Conservation (phyloP, 2,113 vertebrate genomes). For the Carlito syrichta region DNA sequence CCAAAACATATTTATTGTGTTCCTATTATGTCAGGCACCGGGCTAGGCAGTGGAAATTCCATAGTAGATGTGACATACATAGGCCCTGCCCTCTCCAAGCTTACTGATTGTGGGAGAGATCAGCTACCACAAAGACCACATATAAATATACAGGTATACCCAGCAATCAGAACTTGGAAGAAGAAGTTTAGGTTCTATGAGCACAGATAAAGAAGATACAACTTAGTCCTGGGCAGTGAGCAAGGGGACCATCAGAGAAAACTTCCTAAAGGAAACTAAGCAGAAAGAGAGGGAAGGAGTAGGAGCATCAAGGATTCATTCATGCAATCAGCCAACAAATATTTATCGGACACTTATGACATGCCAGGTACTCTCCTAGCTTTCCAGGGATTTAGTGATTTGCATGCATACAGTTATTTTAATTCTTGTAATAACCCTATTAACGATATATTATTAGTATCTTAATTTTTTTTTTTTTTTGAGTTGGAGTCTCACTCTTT, state of each 20-base stretch:
- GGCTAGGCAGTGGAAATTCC: neutral
- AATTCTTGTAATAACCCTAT: neutral
- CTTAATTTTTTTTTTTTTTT: too few relatives aligned
- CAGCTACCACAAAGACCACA: neutral
- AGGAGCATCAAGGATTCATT: neutral
- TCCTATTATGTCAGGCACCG: neutral
- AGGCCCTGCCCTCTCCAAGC: neutral
- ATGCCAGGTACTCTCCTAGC: neutral
- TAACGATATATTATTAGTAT: too few relatives aligned
- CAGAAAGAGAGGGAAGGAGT: neutral
- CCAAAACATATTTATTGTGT: neutral
- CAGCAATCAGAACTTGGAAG: neutral
- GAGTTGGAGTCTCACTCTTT: too few relatives aligned
- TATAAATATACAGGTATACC: neutral
- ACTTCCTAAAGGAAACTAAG: neutral
- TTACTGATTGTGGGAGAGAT: neutral
- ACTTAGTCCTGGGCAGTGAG: neutral
- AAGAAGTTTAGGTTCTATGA: neutral
- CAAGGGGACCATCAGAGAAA: neutral
- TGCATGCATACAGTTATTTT: neutral
- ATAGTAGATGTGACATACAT: neutral
- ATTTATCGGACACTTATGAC: neutral
- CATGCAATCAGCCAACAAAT: neutral
- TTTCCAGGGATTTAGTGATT: neutral
- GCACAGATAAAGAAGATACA: neutral